Evolutionary conservation across 2,113 vertebrate genomes (phyloP), one percentile per base, ranked within the genome.

Genomic region (Mandrillus leucophaeus): DNA sequence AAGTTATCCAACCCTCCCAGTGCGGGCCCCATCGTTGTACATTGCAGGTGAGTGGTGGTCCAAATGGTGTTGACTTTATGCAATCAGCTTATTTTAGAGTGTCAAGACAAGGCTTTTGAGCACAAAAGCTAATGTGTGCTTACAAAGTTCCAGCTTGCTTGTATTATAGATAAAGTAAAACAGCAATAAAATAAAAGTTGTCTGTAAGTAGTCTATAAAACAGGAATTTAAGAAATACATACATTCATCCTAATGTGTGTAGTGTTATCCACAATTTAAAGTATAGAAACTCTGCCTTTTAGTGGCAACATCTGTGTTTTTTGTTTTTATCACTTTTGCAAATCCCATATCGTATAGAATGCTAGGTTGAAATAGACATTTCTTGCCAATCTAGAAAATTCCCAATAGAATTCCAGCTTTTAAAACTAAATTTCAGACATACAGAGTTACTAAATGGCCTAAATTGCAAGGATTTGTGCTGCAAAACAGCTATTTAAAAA

Each of bases 1-100:
- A 99, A 99, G 98, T 98, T 99, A 84, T 99, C 99, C 43, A 99
- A 99, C 96, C 99, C 99, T 27, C 99, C 99, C 73, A 99, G 99
- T 59, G 99, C 99, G 3, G 99, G 99, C 20, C 99, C 99, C 7
- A 99, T 99, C 48, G 99, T 99, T 70, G 99, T 99, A 68, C 99
- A 99, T 97, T 99, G 99, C 99, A 99, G 99, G 99, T 99, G 98
- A 95, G 98, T 98, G 12, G 14, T 5, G 8, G 32, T 38, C 20
- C 30, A 5, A 5, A 12, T 10, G 18, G 13, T 20, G 0, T 18
- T 38, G 35, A 14, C 73, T 38, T 0, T 43, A 3, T 45, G 5
- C 20, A 55, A 23, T 13, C 38, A 38, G 64, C 27, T 91, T 81
- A 48, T 20, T 7, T 22, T 75, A n/a, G 48, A 79, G 17, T 16